Percentiles rank a stretch among this genome's conserved stretches.
Conservation (phyloP, 2,797 vertebrate genomes). For the Botia almorhae region DNA sequence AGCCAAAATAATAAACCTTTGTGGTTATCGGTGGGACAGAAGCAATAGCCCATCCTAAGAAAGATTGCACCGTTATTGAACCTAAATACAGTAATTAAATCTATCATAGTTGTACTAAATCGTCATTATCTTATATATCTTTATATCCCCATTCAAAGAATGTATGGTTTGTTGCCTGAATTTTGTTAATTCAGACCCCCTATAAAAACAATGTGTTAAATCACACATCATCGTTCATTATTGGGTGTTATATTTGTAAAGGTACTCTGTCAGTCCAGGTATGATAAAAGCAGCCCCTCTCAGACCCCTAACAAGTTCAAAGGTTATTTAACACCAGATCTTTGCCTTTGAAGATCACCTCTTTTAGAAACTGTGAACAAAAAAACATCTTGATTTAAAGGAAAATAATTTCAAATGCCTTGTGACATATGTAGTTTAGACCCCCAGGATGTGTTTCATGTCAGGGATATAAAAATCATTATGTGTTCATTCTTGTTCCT, state of each 20-base stretch:
- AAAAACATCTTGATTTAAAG: constrained; percentile 31
- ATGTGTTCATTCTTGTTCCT: constrained; percentile 1
- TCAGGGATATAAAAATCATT: constrained; percentile 29
- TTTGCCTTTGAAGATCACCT: constrained; percentile 39
- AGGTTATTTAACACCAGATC: constrained; percentile 48
- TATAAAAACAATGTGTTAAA: neutral
- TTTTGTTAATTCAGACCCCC: constrained; percentile 4
- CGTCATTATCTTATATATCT: neutral
- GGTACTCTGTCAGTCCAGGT: constrained; percentile 13
- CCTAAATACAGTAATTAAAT: neutral
- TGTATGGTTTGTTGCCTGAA: neutral
- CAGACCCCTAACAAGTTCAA: constrained; percentile 40
- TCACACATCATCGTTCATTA: constrained; percentile 1
- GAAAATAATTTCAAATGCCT: constrained; percentile 16
- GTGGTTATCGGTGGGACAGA: neutral
- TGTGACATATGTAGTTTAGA: constrained; percentile 8
- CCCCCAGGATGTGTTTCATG: constrained; percentile 26
- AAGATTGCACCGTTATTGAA: neutral
- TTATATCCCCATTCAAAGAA: neutral
- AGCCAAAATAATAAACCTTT: neutral
- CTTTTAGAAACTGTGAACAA: constrained; percentile 19
- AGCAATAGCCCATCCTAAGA: neutral
- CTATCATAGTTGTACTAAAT: neutral
- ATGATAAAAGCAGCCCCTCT: neutral
- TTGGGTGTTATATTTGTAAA: neutral